Base-by-base conservation (phyloP, 1,140 invertebrate genomes). In the Leptestheria dahalacensis region DNA sequence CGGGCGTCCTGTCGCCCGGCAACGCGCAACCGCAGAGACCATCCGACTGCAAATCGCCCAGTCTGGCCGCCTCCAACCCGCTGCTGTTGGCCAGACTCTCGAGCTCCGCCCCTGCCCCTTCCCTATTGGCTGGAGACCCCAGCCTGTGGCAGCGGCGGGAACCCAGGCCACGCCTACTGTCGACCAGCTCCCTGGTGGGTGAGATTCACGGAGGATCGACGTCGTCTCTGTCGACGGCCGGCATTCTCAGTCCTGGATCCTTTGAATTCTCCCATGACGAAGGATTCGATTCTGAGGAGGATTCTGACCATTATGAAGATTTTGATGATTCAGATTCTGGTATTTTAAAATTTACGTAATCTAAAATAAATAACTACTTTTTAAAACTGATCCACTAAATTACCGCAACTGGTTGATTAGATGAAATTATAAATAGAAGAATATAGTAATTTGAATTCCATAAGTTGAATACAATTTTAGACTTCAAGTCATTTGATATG, bases 251-350 rank as follows among this genome's bases (percentile, higher is more conserved):
- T 70, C 88, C 88, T 9, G 83, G 85, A 68, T 77, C 79, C 52
- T 80, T 82, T 66, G 87, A 87, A 67, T 81, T 85, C 64, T 91
- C 85, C 59, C 83, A 88, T 67, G 84, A 89, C 73, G 86, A 92
- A 74, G 76, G 76, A n/a, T 78, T 81, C 68, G 85, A 86, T 65
- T 83, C 82, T 50, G 79, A 82, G 63, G 81, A 84, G 67, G 85
- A 88, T 57, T 89, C 86, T 67, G 86, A 88, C 63, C 82, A 87
- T 75, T 87, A 90, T 72, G 86, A 88, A 68, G 88, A 91, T 70
- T 80, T 83, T 57, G 62, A 66, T 51, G 66, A 65, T 48, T 68
- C 67, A 9, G 66, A 68, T 51, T 66, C 60, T 24, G 66, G 68
- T 63, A 65, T 63, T 21, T 25, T n/a, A n/a, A n/a, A n/a, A n/a